phyloP scores from a whole-genome alignment of 2,113 vertebrate genomes.

The Mesitornis unicolor region DNA sequence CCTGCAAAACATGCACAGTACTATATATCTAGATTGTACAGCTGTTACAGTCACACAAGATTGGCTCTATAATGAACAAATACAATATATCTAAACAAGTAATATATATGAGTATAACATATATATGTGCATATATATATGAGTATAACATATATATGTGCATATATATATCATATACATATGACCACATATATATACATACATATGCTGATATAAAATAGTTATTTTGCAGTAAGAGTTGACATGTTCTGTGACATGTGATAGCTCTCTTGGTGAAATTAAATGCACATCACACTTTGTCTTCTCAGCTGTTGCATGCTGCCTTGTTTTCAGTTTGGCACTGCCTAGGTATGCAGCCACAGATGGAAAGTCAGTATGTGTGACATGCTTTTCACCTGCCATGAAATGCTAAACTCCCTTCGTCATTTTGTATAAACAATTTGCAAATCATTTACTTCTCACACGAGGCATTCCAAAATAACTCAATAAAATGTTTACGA shows the following conservation, averaged over 20 bases:
- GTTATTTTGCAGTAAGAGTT: neutral
- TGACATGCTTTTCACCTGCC: neutral
- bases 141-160: too few species aligned
- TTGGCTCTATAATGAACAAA: neutral
- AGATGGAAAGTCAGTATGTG: neutral
- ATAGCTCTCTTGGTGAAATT: neutral
- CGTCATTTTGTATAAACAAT: neutral
- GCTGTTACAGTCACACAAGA: neutral
- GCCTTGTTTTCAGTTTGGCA: neutral
- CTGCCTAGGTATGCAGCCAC: neutral
- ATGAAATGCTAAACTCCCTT: neutral
- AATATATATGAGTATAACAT: neutral
- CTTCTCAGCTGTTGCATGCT: neutral
- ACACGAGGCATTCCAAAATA: neutral
- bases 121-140: neutral
- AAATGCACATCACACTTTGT: neutral
- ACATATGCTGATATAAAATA: neutral
- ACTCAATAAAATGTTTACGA: neutral
- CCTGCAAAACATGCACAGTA: neutral
- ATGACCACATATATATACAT: too few species aligned
- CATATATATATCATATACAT: rapidly evolving
- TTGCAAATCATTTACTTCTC: neutral
- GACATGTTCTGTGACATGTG: neutral
- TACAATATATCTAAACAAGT: neutral
- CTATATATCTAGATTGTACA: neutral